These are phyloP conservation scores for Lutraria lutraria DNA, from an alignment of 2,888 invertebrate species.

Conservation along the genomic window DNA sequence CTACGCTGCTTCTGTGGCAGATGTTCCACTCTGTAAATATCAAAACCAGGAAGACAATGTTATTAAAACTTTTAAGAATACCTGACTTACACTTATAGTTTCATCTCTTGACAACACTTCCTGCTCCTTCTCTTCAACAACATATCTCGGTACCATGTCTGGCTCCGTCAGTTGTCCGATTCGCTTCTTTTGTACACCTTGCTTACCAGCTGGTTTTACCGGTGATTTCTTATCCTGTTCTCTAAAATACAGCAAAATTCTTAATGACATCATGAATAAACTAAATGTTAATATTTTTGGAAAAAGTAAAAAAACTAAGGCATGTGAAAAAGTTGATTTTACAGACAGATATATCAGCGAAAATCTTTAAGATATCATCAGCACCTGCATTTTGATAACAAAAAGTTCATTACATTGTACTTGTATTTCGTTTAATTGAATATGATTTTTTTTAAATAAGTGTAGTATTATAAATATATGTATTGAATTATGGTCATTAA, in stretches of 20 bases:
- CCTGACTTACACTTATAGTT: slow-evolving; percentile 82
- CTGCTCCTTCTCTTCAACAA: slow-evolving; percentile 85
- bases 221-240: slow-evolving; percentile 35
- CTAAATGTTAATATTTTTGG: no score
- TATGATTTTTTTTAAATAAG: no score
- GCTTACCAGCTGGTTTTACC: neutral
- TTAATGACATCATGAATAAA: neutral
- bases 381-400: no score
- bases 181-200: slow-evolving; percentile 49
- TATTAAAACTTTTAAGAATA: neutral
- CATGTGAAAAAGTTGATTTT: no score
- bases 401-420: no score
- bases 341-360: no score
- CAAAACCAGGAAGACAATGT: slow-evolving; percentile 29
- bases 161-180: slow-evolving; percentile 55
- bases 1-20: slow-evolving; percentile 50
- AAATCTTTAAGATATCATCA: no score
- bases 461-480: no score
- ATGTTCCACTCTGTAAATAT: slow-evolving; percentile 64
- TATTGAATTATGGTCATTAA: no score
- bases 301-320: no score
- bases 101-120: slow-evolving; percentile 86
- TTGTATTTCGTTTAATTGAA: no score
- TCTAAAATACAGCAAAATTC: slow-evolving; percentile 27
- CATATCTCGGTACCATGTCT: slow-evolving; percentile 68